A percentile compares a stretch with the other conserved stretches of the same genome.
Conservation (phyloP, 1,140 invertebrate species). For the Anadara kagoshimensis region DNA sequence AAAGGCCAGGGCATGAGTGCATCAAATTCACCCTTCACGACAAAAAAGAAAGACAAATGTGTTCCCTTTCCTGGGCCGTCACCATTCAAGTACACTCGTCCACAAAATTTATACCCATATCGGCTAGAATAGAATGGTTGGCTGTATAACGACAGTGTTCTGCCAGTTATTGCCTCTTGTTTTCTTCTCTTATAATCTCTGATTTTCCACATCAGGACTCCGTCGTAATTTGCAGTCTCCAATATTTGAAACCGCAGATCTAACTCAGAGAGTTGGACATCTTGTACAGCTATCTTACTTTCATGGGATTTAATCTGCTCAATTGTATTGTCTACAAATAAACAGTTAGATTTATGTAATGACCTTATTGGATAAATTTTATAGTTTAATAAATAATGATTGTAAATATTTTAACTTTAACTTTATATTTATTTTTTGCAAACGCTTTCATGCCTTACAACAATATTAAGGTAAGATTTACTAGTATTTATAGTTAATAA, state of each 20-base stretch:
- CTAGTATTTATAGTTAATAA: too few relatives aligned
- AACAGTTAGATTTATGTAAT: too few relatives aligned
- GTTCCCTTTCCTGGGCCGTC: slow-evolving; percentile 67
- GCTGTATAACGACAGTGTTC: slow-evolving; percentile 63
- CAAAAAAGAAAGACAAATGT: slow-evolving; percentile 69
- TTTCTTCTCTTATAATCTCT: slow-evolving; percentile 53
- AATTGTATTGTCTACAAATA: slow-evolving; percentile 9
- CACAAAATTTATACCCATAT: slow-evolving; percentile 71
- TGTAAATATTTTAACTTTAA: too few relatives aligned
- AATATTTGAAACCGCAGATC: slow-evolving; percentile 57
- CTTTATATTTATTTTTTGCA: too few relatives aligned
- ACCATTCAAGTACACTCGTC: slow-evolving; percentile 67
- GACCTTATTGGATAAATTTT: too few relatives aligned
- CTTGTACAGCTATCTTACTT: slow-evolving; percentile 52
- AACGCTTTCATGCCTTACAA: too few relatives aligned
- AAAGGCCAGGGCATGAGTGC: slow-evolving; percentile 68
- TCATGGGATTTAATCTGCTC: slow-evolving; percentile 22
- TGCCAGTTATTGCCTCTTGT: slow-evolving; percentile 59
- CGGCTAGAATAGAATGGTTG: slow-evolving; percentile 69
- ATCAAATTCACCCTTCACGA: slow-evolving; percentile 68
- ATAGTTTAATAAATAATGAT: too few relatives aligned
- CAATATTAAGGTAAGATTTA: too few relatives aligned
- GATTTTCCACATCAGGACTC: slow-evolving; percentile 66
- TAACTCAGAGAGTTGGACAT: slow-evolving; percentile 55
- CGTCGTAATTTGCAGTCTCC: slow-evolving; percentile 60